phyloP scores from a whole-genome alignment of 2,797 vertebrate genomes.

The Craterocephalus amniculus region DNA sequence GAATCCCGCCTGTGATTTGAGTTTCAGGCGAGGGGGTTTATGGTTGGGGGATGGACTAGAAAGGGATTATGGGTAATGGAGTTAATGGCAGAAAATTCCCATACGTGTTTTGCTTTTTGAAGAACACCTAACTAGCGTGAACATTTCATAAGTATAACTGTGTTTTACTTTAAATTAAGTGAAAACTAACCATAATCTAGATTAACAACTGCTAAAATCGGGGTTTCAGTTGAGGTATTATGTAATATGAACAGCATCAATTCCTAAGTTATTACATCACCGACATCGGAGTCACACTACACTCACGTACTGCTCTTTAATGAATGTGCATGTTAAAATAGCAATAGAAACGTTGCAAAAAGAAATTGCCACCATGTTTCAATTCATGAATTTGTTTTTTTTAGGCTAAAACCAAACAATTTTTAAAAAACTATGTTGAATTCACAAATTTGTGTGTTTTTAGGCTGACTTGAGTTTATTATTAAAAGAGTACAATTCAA shows the following conservation, averaged over 20 bases:
- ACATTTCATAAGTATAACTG: neutral
- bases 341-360: neutral
- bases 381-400: neutral
- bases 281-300: conserved; percentile 8
- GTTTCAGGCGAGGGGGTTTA: conserved; percentile 32
- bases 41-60: conserved; percentile 20
- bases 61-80: conserved; percentile 58
- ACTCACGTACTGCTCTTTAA: neutral
- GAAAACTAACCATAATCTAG: fast-evolving
- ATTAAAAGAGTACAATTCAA: neutral
- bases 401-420: neutral
- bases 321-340: neutral
- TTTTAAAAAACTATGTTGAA: neutral
- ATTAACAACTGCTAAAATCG: neutral
- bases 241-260: conserved; percentile 38
- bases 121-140: too few relatives aligned
- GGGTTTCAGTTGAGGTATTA: conserved; percentile 1
- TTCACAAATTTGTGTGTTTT: neutral
- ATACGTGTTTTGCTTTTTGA: too few relatives aligned
- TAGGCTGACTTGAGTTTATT: too few relatives aligned
- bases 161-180: fast-evolving
- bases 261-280: conserved; percentile 66
- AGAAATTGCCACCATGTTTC: neutral
- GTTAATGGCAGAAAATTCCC: conserved; percentile 14
- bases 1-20: conserved; percentile 81